These are phyloP conservation scores for Andrena minutula DNA, from an alignment of 2,888 invertebrate genomes.

Conservation along the genomic window DNA sequence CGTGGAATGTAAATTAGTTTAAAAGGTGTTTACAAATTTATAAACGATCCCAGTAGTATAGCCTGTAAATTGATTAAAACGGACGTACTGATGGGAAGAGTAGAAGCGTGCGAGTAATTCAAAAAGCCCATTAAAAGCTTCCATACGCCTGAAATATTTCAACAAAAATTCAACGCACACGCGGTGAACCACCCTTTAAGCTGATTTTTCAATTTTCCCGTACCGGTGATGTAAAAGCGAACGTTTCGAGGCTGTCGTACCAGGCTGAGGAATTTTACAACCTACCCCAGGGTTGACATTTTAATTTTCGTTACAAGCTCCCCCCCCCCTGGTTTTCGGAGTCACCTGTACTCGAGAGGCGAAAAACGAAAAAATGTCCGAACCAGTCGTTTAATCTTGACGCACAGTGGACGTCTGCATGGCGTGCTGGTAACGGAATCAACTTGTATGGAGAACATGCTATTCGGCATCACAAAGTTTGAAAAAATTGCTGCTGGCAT, in stretches of 20 bases:
- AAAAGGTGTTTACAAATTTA: no score
- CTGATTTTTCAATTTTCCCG: slow-evolving; percentile 19
- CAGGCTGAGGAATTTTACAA: not conserved
- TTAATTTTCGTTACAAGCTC: slow-evolving; percentile 8
- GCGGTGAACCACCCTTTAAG: not conserved
- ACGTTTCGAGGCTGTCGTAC: not conserved
- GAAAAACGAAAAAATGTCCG: not conserved
- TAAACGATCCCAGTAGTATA: no score
- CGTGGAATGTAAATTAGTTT: no score
- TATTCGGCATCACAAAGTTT: not conserved
- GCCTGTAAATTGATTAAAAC: no score
- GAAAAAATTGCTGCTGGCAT: not conserved
- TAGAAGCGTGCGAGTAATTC: not conserved
- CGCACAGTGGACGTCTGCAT: not conserved
- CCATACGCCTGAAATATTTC: not conserved
- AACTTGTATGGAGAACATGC: not conserved
- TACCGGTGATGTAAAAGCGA: not conserved
- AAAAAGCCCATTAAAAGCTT: not conserved
- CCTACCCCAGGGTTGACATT: slow-evolving; percentile 1
- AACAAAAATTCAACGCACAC: not conserved
- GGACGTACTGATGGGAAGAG: no score
- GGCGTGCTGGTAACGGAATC: not conserved
- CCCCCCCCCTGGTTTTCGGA: not conserved
- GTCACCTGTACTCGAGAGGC: not conserved
- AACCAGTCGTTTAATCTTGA: not conserved